These are phyloP conservation scores for Leptobrachium leishanense DNA, from an alignment of 2,113 vertebrate species.

Conservation along the genomic window DNA sequence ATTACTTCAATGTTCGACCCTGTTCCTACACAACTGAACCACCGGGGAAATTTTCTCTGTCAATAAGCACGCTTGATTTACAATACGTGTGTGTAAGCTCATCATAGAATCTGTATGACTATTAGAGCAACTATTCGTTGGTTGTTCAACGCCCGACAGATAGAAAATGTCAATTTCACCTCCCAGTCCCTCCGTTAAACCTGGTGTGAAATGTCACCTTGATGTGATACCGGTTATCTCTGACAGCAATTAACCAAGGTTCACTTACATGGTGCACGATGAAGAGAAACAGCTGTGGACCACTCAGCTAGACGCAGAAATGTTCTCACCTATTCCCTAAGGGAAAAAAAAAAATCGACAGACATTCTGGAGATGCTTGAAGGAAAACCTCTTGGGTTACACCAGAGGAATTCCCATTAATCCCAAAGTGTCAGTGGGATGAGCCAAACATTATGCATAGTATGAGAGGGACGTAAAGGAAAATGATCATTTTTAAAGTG, in stretches of 20 bases:
- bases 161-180: constrained; percentile 37
- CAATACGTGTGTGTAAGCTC: constrained; percentile 6
- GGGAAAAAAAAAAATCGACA: constrained; percentile 33
- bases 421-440: neutral
- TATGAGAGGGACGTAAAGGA: too few relatives aligned
- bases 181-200: neutral
- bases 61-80: constrained; percentile 7
- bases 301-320: constrained; percentile 25
- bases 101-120: constrained; percentile 5
- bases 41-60: constrained; percentile 28
- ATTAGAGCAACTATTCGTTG: neutral
- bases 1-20: constrained; percentile 1
- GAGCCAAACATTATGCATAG: neutral
- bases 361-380: constrained; percentile 36
- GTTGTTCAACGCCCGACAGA: constrained; percentile 17
- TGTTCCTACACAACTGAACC: neutral
- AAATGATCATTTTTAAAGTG: too few relatives aligned
- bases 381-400: constrained; percentile 8
- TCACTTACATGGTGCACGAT: constrained; percentile 26
- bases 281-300: constrained; percentile 44
- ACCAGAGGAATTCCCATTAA: constrained; percentile 19
- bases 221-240: constrained; percentile 42
- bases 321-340: constrained; percentile 32
- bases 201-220: constrained; percentile 41
- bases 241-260: constrained; percentile 44